Conservation (phyloP, 2,113 vertebrate species). For the Kryptolebias marmoratus region DNA sequence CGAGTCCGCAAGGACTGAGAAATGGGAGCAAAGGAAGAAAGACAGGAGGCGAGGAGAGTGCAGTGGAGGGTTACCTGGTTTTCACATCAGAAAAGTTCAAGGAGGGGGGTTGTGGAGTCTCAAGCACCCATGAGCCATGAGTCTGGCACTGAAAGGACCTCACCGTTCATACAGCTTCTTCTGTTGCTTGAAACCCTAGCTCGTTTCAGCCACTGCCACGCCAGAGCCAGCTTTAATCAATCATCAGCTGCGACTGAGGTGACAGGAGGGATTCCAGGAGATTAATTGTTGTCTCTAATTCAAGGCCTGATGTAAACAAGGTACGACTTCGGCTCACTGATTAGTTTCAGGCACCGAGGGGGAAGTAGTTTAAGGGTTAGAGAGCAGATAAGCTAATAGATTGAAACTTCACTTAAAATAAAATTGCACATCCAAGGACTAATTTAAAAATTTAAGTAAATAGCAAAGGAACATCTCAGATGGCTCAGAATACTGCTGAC, state of each 20-base stretch:
- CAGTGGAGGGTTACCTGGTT: conserved; percentile 85
- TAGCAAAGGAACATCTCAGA: not conserved
- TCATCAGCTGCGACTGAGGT: conserved; percentile 59
- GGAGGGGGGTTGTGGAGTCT: conserved; percentile 73
- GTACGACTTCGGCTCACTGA: conserved; percentile 39
- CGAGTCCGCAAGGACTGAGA: conserved; percentile 83
- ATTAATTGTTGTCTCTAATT: conserved; percentile 78
- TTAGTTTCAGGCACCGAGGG: conserved; percentile 46
- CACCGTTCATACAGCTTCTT: conserved; percentile 61
- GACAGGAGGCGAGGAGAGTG: conserved; percentile 57
- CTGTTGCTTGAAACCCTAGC: conserved; percentile 68
- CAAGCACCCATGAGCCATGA: conserved; percentile 80
- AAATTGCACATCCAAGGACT: conserved; percentile 4
- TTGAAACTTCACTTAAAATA: conserved; percentile 19
- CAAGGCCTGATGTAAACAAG: conserved; percentile 69
- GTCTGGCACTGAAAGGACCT: conserved; percentile 82
- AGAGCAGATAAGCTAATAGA: conserved; percentile 40
- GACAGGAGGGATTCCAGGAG: conserved; percentile 69
- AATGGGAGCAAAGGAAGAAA: conserved; percentile 64
- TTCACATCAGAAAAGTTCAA: conserved; percentile 86
- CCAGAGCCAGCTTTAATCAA: conserved; percentile 71
- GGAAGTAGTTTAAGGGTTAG: conserved; percentile 34
- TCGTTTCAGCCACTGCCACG: conserved; percentile 48
- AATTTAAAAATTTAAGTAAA: not conserved
- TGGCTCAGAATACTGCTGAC: not conserved